Base-by-base conservation (phyloP, 2,113 vertebrate genomes). In the Papio anubis region DNA sequence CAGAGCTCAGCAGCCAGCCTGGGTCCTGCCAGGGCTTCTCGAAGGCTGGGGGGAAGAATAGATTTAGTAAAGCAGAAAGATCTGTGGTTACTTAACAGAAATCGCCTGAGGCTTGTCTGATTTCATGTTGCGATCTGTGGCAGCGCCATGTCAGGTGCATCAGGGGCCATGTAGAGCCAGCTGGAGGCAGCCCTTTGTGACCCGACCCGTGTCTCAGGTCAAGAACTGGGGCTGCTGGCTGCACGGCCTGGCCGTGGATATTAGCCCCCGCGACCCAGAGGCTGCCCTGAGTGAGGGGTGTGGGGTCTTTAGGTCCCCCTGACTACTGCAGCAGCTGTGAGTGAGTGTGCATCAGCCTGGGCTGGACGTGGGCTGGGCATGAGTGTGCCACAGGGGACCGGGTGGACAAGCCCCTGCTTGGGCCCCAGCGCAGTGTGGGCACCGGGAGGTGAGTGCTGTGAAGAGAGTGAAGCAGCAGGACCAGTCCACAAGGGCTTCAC, bases 111-210 rank as follows among this genome's bases (percentile, higher is more conserved):
- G 1, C 8, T 52, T 11, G 14, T 55, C 6, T 73, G 38, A 17
- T 76, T 55, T 7, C 4, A 0, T 1, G 16, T n/a, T 32, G 16
- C 35, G 45, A n/a, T 73, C 75, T 0, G 16, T 23, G 55, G 52
- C 52, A 64, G 61, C 61, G 12, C 13, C 27, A 6, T 12, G 61
- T 30, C 10, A 25, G 23, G 59, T 27, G 11, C 11, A 11, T 23
- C 59, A 61, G 23, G 23, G 57, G 23, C 59, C 59, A 61, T 10
- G 4, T 61, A 25, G 59, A 10, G 9, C 9, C 59, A 61, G 9
- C 59, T 61, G 59, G 23, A 75, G 23, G n/a, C 72, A 75, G 23
- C 38, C 11, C 38, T 73, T 73, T 23, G 59, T 25, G 25, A 25
- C 43, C 17, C 4, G 3, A n/a, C 61, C 80, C 6, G 14, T 25